Evolutionary conservation across 64 coral and sea anemone genomes (phyloP).

Genomic region (Montipora capricornis): DNA sequence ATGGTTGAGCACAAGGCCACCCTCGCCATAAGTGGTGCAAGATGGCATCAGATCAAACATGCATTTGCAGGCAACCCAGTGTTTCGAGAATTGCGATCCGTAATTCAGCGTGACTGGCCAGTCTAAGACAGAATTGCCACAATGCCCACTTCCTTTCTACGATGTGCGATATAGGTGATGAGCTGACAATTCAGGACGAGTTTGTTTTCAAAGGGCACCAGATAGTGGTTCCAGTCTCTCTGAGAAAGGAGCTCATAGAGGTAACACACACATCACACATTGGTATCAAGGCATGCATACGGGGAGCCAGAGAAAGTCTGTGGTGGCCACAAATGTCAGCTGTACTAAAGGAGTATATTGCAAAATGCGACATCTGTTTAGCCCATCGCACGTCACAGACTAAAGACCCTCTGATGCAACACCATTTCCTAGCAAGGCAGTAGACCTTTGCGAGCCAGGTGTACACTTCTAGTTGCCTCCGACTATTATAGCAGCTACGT

Average conservation of each 20-base stretch:
- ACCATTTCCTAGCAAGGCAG: neutral
- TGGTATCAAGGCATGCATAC: neutral
- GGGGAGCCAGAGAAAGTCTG: neutral
- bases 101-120: neutral
- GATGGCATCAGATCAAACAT: slow-evolving; percentile 9
- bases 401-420: neutral
- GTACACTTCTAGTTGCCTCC: slow-evolving; percentile 7
- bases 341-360: slow-evolving; percentile 1
- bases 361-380: neutral
- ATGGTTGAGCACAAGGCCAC: neutral
- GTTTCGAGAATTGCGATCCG: neutral
- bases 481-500: slow-evolving; percentile 14
- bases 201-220: neutral
- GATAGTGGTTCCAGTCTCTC: neutral
- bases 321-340: neutral
- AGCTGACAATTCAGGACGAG: neutral
- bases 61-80: neutral
- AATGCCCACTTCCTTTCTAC: slow-evolving; percentile 12
- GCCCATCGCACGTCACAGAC: neutral
- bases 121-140: neutral
- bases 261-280: slow-evolving; percentile 10
- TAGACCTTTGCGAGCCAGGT: neutral
- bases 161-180: neutral
- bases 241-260: slow-evolving; percentile 18
- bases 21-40: neutral